Percentiles rank a stretch among this genome's conserved stretches.
Conservation (phyloP, 2,797 vertebrate species). For the Sebastes elongatus region DNA sequence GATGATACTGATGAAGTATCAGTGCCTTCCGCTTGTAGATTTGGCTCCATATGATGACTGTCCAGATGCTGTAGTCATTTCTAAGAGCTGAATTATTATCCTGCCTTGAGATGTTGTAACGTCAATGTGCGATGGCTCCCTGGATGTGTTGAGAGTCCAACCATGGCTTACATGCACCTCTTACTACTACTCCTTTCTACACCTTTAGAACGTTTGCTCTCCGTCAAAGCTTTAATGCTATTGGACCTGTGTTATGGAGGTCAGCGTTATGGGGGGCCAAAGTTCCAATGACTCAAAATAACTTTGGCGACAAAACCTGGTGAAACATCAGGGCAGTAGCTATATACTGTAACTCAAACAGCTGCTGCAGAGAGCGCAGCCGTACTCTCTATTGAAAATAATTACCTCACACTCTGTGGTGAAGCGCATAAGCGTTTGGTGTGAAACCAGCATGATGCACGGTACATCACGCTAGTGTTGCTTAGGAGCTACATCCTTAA, state of each 20-base stretch:
- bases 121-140: no score
- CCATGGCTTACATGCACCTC: no score
- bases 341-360: background rate
- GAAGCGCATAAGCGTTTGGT: background rate
- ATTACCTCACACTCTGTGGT: background rate
- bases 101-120: no score
- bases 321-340: background rate
- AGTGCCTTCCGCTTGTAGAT: rapidly evolving
- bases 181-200: background rate
- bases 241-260: background rate
- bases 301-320: background rate
- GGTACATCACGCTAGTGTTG: background rate
- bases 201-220: background rate
- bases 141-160: no score
- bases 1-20: no score
- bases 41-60: no score
- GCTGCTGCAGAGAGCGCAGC: background rate
- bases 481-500: background rate
- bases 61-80: no score
- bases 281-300: background rate
- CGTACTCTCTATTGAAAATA: background rate
- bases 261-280: background rate
- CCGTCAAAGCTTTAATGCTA: background rate
- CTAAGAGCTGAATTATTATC: no score
- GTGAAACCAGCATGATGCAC: background rate